Evolutionary conservation across 2,888 invertebrate species (phyloP), one percentile per base, ranked within the genome.

Genomic region (Calliphora vomitoria): DNA sequence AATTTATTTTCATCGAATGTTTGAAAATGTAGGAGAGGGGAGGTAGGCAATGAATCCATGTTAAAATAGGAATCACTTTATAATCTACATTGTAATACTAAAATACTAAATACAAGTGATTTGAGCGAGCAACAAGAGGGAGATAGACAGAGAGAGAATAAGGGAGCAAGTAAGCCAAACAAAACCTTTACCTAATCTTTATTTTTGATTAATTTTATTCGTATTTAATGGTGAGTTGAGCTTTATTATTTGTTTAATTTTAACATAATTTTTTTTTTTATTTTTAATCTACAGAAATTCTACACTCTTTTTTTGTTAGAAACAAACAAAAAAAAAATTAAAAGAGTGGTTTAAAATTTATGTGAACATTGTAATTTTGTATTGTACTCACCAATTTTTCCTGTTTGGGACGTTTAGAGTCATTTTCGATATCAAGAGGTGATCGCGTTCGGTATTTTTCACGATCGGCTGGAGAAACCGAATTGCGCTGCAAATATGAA

Each of bases 381-480:
- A 18, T 44, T 44, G 20, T 20, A 97, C 97, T 96, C 95, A 97
- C 97, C 93, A 96, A 95, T 95, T 97, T 97, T 94, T 97, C 97
- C 94, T 97, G 97, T 95, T 96, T 96, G 94, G 97, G 97, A 93
- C 97, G 96, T 93, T 97, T 97, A 80, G 95, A 95, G 91, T 97
- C 96, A 89, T 95, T 94, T 92, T 97, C 97, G 47, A 96, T 95
- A 92, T 96, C 96, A 89, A 95, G 95, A 47, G 97, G 97, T 74
- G 97, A 97, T 89, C 97, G 95, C 86, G 97, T 95, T 82, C 97
- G 95, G 94, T 97, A 97, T 94, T 97, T 97, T 91, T 97, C 96
- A 87, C 96, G 94, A 92, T 97, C 97, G 89, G 96, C 96, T 5
- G 97, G 97, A 50, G 97, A 97, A 90, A 97, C 96, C 80, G 97